Evolutionary conservation across 2,888 invertebrate species (phyloP).

Genomic region (Drosophila nigritarsus): DNA sequence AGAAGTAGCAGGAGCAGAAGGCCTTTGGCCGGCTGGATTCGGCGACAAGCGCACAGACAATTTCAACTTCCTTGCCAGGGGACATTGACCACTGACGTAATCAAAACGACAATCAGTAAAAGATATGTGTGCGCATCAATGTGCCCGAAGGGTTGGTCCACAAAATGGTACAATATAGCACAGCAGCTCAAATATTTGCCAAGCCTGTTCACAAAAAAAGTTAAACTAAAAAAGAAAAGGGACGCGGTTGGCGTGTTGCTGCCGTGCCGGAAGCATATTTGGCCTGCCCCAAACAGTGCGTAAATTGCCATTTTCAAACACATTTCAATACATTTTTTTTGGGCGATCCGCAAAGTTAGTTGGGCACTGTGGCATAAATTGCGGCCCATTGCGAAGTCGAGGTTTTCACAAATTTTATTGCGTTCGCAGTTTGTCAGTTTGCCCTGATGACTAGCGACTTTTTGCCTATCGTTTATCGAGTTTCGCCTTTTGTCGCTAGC

Average conservation of each 20-base stretch:
- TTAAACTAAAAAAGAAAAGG: constrained; percentile 27
- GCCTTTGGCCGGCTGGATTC: neutral
- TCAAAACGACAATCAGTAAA: constrained; percentile 75
- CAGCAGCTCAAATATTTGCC: constrained; percentile 39
- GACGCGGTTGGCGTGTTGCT: constrained; percentile 43
- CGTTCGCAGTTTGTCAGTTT: constrained; percentile 53
- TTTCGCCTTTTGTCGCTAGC: constrained; percentile 9
- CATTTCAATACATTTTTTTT: constrained; percentile 67
- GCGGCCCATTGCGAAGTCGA: constrained; percentile 12
- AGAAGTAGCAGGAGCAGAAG: constrained; percentile 3
- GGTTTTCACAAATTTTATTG: constrained; percentile 59
- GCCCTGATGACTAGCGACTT: constrained; percentile 47
- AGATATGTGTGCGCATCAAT: constrained; percentile 72
- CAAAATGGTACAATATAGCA: constrained; percentile 9
- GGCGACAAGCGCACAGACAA: constrained; percentile 29
- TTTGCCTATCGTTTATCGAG: constrained; percentile 32
- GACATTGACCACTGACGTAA: constrained; percentile 74
- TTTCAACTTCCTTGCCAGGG: constrained; percentile 61
- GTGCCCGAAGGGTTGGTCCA: constrained; percentile 60
- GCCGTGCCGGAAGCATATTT: constrained; percentile 71
- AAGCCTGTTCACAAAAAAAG: constrained; percentile 1
- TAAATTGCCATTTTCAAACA: constrained; percentile 78
- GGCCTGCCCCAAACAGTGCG: constrained; percentile 69
- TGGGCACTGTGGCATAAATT: constrained; percentile 42
- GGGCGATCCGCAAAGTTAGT: constrained; percentile 39